phyloP scores from a whole-genome alignment of 2,113 vertebrate genomes.

The Micronycteris hirsuta region DNA sequence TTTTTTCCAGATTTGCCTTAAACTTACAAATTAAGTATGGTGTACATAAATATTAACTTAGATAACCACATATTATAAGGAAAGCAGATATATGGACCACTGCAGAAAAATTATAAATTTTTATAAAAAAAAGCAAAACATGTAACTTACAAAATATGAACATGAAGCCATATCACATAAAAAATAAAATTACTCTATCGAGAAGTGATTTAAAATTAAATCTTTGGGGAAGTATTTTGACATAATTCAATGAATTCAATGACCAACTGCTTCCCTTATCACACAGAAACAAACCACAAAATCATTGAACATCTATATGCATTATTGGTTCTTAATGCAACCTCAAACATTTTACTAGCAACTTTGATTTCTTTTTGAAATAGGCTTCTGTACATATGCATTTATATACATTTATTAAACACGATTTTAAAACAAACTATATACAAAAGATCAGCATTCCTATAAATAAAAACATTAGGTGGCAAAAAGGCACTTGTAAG shows the following conservation, averaged over 20 bases:
- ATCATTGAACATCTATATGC: slow-evolving; percentile 75
- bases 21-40: slow-evolving; percentile 62
- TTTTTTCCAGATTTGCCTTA: slow-evolving; percentile 59
- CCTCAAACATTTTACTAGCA: slow-evolving; percentile 75
- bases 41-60: slow-evolving; percentile 72
- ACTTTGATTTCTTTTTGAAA: slow-evolving; percentile 77
- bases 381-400: slow-evolving; percentile 81
- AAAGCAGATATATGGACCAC: slow-evolving; percentile 51
- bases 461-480: slow-evolving; percentile 87
- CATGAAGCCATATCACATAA: slow-evolving; percentile 49
- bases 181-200: slow-evolving; percentile 67
- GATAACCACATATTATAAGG: slow-evolving; percentile 48
- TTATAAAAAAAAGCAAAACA: slow-evolving; percentile 63
- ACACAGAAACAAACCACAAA: slow-evolving; percentile 76
- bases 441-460: slow-evolving; percentile 87
- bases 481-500: slow-evolving; percentile 90
- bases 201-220: slow-evolving; percentile 62
- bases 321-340: slow-evolving; percentile 74
- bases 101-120: slow-evolving; percentile 54
- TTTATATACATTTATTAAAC: slow-evolving; percentile 86
- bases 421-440: slow-evolving; percentile 84
- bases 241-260: slow-evolving; percentile 76
- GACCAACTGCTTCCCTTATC: slow-evolving; percentile 58
- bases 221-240: slow-evolving; percentile 70
- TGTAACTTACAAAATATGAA: slow-evolving; percentile 49